Evolutionary conservation across 92 coral and sea anemone genomes (phyloP), one percentile per base, ranked within the genome.

Genomic region (Plumapathes pennacea): DNA sequence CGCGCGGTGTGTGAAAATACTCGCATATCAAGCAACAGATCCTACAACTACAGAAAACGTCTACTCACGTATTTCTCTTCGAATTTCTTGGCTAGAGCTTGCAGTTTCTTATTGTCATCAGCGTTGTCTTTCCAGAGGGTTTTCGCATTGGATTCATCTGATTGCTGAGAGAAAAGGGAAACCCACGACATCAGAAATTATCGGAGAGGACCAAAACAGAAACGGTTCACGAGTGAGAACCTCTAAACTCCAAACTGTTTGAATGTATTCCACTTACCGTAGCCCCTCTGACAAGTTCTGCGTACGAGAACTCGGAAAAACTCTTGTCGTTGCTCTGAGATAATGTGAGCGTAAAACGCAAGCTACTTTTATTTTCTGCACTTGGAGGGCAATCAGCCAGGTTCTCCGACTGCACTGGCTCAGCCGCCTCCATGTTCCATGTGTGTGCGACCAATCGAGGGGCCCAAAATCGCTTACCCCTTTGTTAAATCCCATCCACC

Each of bases 31-130:
- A 22, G 17, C 22, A 20, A 42, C 32, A 17, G 21, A 21, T 45
- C 31, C 22, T n/a, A n/a, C n/a, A n/a, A n/a, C n/a, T n/a, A n/a
- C n/a, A n/a, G n/a, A 23, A 15, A 43, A 32, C 19, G 13, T 30
- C 37, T 53, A 88, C 98, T 76, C 66, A 92, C 98, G 54, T 92
- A 92, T 92, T 92, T 92, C 60, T 88, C 96, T 62, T 92, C 98
- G 64, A 92, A 92, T 76, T 84, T 84, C 67, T 88, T 88, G 25
- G 98, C 98, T 47, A 92, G 86, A 38, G 81, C 85, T 74, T 80
- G 67, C 21, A 92, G 67, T 44, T 92, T 83, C 34, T 84, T 94
- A 25, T 84, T 81, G 2, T 92, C 85, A 39, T 81, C 74, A 50
- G 84, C 96, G 25, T 74, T 90, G 18, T 83, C 84, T 6, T 69